Conservation (phyloP, 2,113 vertebrate genomes). For the Psammodynastes pulverulentus region DNA sequence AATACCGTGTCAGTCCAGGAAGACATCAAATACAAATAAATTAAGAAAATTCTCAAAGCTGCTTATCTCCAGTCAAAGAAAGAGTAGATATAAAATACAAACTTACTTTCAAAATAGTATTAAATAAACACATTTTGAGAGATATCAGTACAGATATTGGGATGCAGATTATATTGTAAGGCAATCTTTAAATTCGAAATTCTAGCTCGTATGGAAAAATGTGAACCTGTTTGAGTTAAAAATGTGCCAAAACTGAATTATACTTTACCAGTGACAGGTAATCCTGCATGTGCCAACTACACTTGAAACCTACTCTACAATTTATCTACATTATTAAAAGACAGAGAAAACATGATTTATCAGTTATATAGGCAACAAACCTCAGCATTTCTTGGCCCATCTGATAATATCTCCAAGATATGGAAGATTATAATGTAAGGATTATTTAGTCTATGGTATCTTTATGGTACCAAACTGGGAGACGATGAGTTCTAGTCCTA, state of each 20-base stretch:
- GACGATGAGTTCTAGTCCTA: no score
- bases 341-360: not conserved
- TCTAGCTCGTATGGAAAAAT: not conserved
- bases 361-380: not conserved
- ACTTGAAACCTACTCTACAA: not conserved
- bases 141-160: not conserved
- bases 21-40: constrained; percentile 50
- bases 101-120: constrained; percentile 46
- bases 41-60: constrained; percentile 45
- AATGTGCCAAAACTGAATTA: not conserved
- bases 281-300: not conserved
- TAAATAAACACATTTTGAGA: constrained; percentile 50
- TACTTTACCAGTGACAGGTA: not conserved
- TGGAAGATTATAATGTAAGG: not conserved
- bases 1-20: constrained; percentile 27
- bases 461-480: no score
- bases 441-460: not conserved
- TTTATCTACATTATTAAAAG: not conserved
- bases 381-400: not conserved
- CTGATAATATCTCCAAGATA: not conserved
- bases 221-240: not conserved
- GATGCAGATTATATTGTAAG: not conserved
- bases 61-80: constrained; percentile 56
- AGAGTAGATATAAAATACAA: constrained; percentile 46
- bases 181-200: not conserved